Conservation (phyloP, 2,797 vertebrate species). For the Aulostomus chinensis region DNA sequence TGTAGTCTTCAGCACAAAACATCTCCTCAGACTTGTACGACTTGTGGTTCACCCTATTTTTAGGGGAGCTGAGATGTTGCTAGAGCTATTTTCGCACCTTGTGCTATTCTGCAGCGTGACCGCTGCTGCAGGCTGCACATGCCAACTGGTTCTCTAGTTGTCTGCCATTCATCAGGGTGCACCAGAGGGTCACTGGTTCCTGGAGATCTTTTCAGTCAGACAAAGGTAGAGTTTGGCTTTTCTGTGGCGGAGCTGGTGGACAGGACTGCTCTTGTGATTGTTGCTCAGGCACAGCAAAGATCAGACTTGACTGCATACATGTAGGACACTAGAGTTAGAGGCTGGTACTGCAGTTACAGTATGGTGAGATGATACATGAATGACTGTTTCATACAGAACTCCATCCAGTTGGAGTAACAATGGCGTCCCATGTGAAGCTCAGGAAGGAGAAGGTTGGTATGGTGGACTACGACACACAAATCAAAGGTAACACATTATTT, state of each 20-base stretch:
- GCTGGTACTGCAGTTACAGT: too few relatives aligned
- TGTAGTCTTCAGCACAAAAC: conserved; percentile 29
- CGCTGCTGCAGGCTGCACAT: conserved; percentile 45
- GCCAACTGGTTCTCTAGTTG: conserved; percentile 51
- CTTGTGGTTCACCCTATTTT: conserved; percentile 62
- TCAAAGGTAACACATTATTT: conserved; percentile 90
- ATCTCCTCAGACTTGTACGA: conserved; percentile 20
- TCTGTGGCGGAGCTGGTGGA: too few relatives aligned
- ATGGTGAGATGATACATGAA: background rate
- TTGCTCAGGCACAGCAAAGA: too few relatives aligned
- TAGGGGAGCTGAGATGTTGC: conserved; percentile 59
- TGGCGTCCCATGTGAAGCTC: conserved; percentile 84
- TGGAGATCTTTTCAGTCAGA: conserved; percentile 71
- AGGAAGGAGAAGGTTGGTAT: conserved; percentile 74
- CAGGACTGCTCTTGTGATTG: too few relatives aligned
- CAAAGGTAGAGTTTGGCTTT: too few relatives aligned
- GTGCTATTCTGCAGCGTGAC: conserved; percentile 52
- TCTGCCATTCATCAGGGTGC: conserved; percentile 33
- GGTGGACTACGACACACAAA: conserved; percentile 85
- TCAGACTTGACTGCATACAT: conserved; percentile 10
- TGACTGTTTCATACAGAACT: conserved; percentile 59
- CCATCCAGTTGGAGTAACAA: conserved; percentile 64
- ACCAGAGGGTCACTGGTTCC: conserved; percentile 28
- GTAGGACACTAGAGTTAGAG: too few relatives aligned
- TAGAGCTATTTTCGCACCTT: conserved; percentile 61